phyloP scores from a whole-genome alignment of 2,113 vertebrate genomes.

The Nyctibius bracteatus region DNA sequence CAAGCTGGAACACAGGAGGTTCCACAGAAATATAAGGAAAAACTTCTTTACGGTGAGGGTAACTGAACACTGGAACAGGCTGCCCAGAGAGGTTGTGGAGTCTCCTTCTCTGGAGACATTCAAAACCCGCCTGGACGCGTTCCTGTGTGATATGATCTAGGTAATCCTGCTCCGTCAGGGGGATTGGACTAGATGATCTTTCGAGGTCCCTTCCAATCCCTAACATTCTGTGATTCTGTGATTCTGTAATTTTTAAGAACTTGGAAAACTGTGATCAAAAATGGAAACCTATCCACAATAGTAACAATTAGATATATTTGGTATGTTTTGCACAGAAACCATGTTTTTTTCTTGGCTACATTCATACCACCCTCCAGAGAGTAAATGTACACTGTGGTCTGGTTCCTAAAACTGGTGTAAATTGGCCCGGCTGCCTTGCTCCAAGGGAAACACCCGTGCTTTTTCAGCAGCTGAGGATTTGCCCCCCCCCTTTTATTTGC shows the following conservation, averaged over 20 bases:
- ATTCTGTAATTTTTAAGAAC: slow-evolving; percentile 36
- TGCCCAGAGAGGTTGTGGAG: too few species aligned
- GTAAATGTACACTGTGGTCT: neutral
- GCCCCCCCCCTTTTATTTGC: neutral
- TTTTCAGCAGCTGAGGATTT: neutral
- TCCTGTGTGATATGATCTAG: too few species aligned
- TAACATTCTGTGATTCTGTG: too few species aligned
- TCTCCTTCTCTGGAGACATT: too few species aligned
- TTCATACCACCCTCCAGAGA: neutral
- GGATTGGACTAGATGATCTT: too few species aligned
- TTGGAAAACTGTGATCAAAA: slow-evolving; percentile 45
- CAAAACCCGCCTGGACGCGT: too few species aligned
- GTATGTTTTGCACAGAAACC: neutral
- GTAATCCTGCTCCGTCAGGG: too few species aligned
- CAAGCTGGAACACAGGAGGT: too few species aligned
- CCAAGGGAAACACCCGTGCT: accelerated
- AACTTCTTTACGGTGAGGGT: too few species aligned
- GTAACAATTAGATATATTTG: neutral
- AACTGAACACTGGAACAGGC: too few species aligned
- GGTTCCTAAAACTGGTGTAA: neutral
- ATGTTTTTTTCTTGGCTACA: neutral
- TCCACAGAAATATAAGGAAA: too few species aligned
- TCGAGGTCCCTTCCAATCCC: too few species aligned
- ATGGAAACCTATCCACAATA: neutral
- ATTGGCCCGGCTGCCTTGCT: neutral